These are phyloP conservation scores for Eciton burchellii DNA, from an alignment of 1,140 invertebrate species.

Conservation along the genomic window DNA sequence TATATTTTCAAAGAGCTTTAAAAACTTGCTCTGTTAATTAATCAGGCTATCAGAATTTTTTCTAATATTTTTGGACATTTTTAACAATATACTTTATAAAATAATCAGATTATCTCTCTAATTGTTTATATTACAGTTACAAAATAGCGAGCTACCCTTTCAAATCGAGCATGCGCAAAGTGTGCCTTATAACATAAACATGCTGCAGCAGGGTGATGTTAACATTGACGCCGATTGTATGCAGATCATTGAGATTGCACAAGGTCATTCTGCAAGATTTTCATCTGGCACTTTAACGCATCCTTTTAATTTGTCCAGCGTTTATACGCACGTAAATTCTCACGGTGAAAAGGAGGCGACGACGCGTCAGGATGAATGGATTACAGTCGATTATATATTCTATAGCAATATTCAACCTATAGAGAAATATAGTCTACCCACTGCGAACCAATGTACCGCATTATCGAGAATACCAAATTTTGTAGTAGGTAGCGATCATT, in stretches of 20 bases:
- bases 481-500: slow-evolving; percentile 91
- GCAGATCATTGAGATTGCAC: slow-evolving; percentile 76
- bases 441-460: slow-evolving; percentile 86
- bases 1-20: too few relatives aligned
- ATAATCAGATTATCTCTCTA: background rate
- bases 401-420: slow-evolving; percentile 88
- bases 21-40: too few relatives aligned
- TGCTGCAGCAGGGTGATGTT: slow-evolving; percentile 52
- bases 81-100: background rate
- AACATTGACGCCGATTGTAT: slow-evolving; percentile 61
- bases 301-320: slow-evolving; percentile 86
- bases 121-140: slow-evolving; percentile 61
- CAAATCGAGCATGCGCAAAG: slow-evolving; percentile 4
- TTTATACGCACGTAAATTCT: slow-evolving; percentile 85
- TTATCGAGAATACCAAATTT: slow-evolving; percentile 90
- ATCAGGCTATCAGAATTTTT: background rate
- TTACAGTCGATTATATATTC: slow-evolving; percentile 94
- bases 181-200: slow-evolving; percentile 9
- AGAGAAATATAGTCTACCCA: slow-evolving; percentile 88
- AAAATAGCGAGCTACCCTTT: slow-evolving; percentile 63
- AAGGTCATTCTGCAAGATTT: slow-evolving; percentile 79
- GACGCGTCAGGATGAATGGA: slow-evolving; percentile 91
- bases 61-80: too few relatives aligned
- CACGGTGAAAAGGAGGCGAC: slow-evolving; percentile 87
- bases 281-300: slow-evolving; percentile 86